A percentile compares a stretch with the other conserved stretches of the same genome.
Conservation (phyloP, 2,113 vertebrate species). For the Hyaena hyaena region DNA sequence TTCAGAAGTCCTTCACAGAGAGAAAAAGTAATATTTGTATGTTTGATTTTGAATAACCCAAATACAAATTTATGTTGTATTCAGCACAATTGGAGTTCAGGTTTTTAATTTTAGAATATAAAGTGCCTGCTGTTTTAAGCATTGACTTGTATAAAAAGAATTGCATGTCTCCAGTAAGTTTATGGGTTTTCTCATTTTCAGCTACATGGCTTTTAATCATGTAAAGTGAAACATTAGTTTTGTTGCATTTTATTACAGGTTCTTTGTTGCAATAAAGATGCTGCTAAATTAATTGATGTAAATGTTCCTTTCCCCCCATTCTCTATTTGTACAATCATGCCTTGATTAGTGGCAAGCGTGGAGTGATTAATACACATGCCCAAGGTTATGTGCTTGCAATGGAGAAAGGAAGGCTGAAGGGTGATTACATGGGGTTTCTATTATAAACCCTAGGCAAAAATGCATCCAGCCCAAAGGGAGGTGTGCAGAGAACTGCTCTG, state of each 20-base stretch:
- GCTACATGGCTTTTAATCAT: constrained; percentile 86
- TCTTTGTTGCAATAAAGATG: constrained; percentile 89
- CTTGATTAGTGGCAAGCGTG: constrained; percentile 53
- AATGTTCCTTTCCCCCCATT: constrained; percentile 52
- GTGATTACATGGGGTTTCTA: neutral
- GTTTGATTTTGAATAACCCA: constrained; percentile 70
- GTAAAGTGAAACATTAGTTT: constrained; percentile 85
- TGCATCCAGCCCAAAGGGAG: neutral
- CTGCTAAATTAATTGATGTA: constrained; percentile 86
- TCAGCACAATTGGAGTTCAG: constrained; percentile 81
- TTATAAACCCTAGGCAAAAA: neutral
- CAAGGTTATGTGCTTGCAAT: neutral
- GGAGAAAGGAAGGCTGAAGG: neutral
- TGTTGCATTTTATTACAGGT: constrained; percentile 85
- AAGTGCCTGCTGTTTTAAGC: constrained; percentile 87
- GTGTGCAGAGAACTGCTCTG: neutral
- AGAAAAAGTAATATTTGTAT: constrained; percentile 57
- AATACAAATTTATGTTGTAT: constrained; percentile 69
- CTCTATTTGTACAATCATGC: constrained; percentile 48
- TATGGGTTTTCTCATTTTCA: constrained; percentile 78
- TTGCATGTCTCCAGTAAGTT: constrained; percentile 86
- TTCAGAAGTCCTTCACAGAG: constrained; percentile 35
- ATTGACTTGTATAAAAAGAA: constrained; percentile 77
- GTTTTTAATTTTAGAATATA: constrained; percentile 84
- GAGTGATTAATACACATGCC: neutral